phyloP scores from a whole-genome alignment of 2,113 vertebrate genomes.

The Cyanoramphus novaezelandiae region DNA sequence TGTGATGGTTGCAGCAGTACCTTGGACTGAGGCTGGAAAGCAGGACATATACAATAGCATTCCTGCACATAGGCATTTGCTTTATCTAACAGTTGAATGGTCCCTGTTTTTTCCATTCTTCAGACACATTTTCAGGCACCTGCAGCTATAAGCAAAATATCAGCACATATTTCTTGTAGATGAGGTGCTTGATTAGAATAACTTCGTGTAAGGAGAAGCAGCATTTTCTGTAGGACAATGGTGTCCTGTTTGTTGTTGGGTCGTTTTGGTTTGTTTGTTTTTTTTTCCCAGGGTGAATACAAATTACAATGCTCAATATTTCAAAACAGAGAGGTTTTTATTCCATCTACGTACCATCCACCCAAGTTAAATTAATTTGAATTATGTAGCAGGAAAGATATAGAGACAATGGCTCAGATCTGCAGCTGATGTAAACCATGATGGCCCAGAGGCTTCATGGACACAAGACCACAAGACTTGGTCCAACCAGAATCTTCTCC shows the following conservation, averaged over 20 bases:
- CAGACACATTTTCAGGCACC: background rate
- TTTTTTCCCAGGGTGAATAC: background rate
- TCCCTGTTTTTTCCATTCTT: background rate
- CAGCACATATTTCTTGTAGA: background rate
- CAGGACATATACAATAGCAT: background rate
- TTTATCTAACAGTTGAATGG: background rate
- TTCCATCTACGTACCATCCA: background rate
- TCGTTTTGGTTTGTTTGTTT: background rate
- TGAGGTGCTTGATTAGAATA: background rate
- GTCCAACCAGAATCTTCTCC: background rate
- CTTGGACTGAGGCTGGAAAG: background rate
- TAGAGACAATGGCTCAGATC: background rate
- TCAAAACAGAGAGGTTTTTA: background rate
- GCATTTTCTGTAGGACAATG: background rate
- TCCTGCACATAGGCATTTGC: background rate
- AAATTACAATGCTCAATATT: background rate
- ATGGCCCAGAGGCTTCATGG: background rate
- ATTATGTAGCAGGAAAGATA: background rate
- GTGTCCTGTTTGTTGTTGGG: background rate
- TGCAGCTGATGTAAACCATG: accelerated
- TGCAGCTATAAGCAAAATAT: background rate
- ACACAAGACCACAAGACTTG: background rate
- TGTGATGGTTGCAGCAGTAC: background rate
- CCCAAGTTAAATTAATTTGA: background rate
- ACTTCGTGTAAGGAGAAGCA: background rate